A percentile compares a stretch with the other conserved stretches of the same genome.
phyloP scores from a whole-genome alignment of 2,797 vertebrate species.

The Botia kubotai region DNA sequence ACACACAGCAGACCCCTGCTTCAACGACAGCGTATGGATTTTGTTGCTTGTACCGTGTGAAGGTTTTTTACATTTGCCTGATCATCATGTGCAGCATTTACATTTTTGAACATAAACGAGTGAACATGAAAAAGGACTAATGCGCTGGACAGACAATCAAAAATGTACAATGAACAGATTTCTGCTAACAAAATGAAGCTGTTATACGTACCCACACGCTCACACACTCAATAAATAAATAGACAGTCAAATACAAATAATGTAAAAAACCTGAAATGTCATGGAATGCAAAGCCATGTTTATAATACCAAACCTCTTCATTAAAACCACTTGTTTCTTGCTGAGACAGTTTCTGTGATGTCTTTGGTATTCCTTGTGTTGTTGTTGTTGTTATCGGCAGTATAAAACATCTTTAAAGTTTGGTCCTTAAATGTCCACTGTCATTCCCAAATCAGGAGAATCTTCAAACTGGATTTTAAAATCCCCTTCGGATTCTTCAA shows the following conservation, averaged over 20 bases:
- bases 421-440: slow-evolving; percentile 83
- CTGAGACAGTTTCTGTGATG: not conserved
- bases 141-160: not conserved
- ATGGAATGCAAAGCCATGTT: slow-evolving; percentile 4
- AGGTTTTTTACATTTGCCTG: not conserved
- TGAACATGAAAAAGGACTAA: not conserved
- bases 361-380: too few species aligned
- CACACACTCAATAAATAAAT: too few species aligned
- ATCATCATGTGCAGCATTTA: not conserved
- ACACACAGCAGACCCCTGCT: too few species aligned
- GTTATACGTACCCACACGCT: too few species aligned
- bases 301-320: not conserved
- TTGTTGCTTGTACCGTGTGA: not conserved
- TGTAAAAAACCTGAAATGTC: not conserved
- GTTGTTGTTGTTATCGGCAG: not conserved
- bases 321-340: not conserved
- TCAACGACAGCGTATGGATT: too few species aligned
- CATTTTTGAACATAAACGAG: not conserved
- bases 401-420: not conserved
- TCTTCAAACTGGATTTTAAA: slow-evolving; percentile 84
- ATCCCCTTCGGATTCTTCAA: slow-evolving; percentile 88
- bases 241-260: not conserved
- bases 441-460: slow-evolving; percentile 85
- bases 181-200: not conserved
- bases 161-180: not conserved